Conservation (phyloP, 2,113 vertebrate species). For the Caranx ignobilis region DNA sequence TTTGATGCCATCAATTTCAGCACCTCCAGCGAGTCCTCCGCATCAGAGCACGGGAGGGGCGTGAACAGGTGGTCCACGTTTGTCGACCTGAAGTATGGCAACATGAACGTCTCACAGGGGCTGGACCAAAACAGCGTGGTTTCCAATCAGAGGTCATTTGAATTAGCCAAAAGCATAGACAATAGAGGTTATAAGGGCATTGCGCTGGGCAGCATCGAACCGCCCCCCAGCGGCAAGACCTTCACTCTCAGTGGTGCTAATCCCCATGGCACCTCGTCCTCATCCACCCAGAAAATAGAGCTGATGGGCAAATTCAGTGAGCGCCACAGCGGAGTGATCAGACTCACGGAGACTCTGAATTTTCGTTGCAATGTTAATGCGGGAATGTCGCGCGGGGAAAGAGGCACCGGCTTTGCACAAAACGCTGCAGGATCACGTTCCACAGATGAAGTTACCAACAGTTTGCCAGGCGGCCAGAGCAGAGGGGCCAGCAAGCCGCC, state of each 20-base stretch:
- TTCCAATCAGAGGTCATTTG: constrained; percentile 72
- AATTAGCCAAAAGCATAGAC: constrained; percentile 72
- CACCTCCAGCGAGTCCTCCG: constrained; percentile 90
- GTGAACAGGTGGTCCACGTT: constrained; percentile 92
- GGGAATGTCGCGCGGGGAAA: constrained; percentile 74
- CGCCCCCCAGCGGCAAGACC: constrained; percentile 84
- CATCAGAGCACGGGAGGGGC: constrained; percentile 87
- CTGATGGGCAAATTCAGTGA: constrained; percentile 80
- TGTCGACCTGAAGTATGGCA: constrained; percentile 91
- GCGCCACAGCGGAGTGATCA: constrained; percentile 85
- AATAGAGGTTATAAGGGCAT: constrained; percentile 69
- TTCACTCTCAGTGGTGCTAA: constrained; percentile 73
- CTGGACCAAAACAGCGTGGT: constrained; percentile 64
- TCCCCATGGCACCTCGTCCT: constrained; percentile 53
- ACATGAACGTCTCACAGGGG: constrained; percentile 77
- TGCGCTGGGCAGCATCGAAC: constrained; percentile 67
- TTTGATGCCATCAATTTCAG: constrained; percentile 90
- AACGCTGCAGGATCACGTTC: constrained; percentile 83
- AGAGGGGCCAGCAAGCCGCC: constrained; percentile 72
- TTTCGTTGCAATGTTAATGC: constrained; percentile 87
- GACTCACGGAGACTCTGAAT: constrained; percentile 89
- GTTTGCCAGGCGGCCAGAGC: constrained; percentile 70
- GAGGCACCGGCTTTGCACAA: constrained; percentile 74
- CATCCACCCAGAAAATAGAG: constrained; percentile 74
- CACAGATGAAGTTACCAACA: constrained; percentile 86